A percentile compares a stretch with the other conserved stretches of the same genome.
phyloP scores from a whole-genome alignment of 2,888 invertebrate species.

The Cataglyphis altisquamis region DNA sequence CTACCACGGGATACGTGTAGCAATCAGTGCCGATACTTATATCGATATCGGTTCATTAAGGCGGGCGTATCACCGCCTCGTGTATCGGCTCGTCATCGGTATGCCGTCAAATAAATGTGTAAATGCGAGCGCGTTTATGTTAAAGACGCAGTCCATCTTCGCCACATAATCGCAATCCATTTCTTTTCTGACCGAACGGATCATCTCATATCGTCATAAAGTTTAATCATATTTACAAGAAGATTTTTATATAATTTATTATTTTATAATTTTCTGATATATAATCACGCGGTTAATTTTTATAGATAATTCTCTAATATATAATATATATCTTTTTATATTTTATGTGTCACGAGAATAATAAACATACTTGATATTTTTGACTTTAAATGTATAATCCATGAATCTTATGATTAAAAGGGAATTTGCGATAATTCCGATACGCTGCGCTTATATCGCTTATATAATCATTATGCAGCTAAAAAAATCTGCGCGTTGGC shows the following conservation, averaged over 20 bases:
- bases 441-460: not conserved
- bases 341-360: not conserved
- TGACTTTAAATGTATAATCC: not conserved
- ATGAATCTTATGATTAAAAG: not conserved
- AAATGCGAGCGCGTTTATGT: slow-evolving; percentile 35
- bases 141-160: slow-evolving; percentile 20
- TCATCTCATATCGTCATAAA: not conserved
- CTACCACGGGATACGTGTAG: slow-evolving; percentile 23
- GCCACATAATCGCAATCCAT: not conserved
- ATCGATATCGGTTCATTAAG: slow-evolving; percentile 44
- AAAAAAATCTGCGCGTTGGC: not conserved
- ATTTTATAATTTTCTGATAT: not conserved
- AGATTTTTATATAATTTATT: not conserved
- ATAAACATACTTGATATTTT: not conserved
- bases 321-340: not conserved
- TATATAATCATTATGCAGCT: not conserved
- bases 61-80: slow-evolving; percentile 32
- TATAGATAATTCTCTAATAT: not conserved
- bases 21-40: slow-evolving; percentile 53
- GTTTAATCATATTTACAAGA: not conserved
- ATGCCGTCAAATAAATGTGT: slow-evolving; percentile 27
- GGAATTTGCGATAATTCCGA: not conserved
- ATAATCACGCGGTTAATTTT: not conserved
- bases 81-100: slow-evolving; percentile 16
- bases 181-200: not conserved